Percentiles rank a stretch among this genome's conserved stretches.
Conservation (phyloP, 2,113 vertebrate genomes). For the Diglossa brunneiventris region DNA sequence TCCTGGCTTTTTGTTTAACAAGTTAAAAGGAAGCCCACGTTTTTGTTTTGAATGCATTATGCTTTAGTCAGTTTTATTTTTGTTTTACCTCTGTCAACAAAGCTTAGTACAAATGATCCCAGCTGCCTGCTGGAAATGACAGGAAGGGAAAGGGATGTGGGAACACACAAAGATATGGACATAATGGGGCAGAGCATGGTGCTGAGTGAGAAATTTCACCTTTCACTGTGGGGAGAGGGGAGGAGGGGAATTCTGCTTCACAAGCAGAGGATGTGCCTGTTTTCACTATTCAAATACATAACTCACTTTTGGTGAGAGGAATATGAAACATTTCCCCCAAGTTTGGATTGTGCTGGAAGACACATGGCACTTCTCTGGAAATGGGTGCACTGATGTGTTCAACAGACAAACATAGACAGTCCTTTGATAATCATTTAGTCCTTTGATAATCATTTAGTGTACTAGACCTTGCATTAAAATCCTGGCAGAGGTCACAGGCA, state of each 20-base stretch:
- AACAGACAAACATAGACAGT: fast-evolving
- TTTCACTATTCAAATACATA: not conserved
- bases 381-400: not conserved
- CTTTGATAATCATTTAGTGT: not conserved
- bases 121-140: conserved; percentile 35
- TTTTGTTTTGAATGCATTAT: not conserved
- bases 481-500: conserved; percentile 33
- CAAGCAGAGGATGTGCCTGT: not conserved
- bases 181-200: not conserved
- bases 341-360: not conserved
- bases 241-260: not conserved
- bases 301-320: not conserved
- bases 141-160: conserved; percentile 29
- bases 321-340: not conserved
- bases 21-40: not conserved
- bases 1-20: conserved; percentile 5
- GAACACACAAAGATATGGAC: not conserved
- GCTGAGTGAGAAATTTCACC: conserved; percentile 13
- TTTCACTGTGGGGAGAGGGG: not conserved
- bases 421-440: not conserved
- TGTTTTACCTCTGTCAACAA: conserved; percentile 3
- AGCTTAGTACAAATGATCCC: not conserved
- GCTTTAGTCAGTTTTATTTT: conserved; percentile 20
- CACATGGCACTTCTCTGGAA: not conserved
- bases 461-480: conserved; percentile 19